phyloP scores from a whole-genome alignment of 2,797 vertebrate species.

The Podarcis siculus region DNA sequence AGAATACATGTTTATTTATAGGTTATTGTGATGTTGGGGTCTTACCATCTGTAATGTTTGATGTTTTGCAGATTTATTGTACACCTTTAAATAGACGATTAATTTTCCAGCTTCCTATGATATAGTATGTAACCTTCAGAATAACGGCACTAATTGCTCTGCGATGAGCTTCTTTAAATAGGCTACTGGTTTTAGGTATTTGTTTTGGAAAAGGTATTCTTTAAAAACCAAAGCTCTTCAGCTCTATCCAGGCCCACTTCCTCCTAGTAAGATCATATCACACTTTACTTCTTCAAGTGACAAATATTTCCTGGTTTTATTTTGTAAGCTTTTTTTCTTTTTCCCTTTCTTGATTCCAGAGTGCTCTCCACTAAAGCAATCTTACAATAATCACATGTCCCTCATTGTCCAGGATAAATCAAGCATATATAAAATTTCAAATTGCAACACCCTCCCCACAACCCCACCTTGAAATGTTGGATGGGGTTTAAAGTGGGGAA shows the following conservation, averaged over 20 bases:
- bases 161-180: not conserved
- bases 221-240: not conserved
- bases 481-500: not conserved
- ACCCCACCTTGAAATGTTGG: not conserved
- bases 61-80: not conserved
- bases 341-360: slow-evolving; percentile 1
- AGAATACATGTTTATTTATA: not conserved
- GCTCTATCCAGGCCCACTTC: not conserved
- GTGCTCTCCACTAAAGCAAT: not conserved
- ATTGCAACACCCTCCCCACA: not conserved
- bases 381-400: not conserved
- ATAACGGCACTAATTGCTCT: slow-evolving; percentile 20
- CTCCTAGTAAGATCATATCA: not conserved
- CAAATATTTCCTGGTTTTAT: not conserved
- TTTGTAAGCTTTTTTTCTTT: not conserved
- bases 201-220: not conserved
- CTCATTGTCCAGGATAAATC: not conserved
- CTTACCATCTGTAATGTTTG: not conserved
- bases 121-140: not conserved
- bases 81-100: not conserved
- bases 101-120: not conserved
- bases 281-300: not conserved
- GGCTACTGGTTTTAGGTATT: not conserved
- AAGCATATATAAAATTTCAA: not conserved
- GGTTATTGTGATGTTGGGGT: not conserved